Conservation (phyloP, 2,113 vertebrate species). For the Grammomys surdaster region DNA sequence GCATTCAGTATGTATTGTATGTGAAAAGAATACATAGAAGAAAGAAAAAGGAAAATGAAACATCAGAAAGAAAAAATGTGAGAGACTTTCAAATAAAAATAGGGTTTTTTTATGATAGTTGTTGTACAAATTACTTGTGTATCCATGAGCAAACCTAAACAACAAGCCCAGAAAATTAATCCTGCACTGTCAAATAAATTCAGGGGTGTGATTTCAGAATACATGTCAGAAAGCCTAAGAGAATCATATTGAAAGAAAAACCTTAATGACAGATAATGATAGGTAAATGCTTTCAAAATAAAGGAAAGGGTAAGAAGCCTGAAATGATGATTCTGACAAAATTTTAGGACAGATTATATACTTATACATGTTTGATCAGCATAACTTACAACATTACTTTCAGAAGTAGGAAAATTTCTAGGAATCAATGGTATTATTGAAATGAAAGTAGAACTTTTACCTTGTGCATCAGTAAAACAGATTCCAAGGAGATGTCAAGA, state of each 20-base stretch:
- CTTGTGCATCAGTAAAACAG: conserved; percentile 40
- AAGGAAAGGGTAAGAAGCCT: background rate
- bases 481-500: conserved; percentile 11
- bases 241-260: conserved; percentile 62
- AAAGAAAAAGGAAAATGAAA: too few species aligned
- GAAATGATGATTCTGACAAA: conserved; percentile 52
- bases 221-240: conserved; percentile 63
- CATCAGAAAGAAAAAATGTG: background rate
- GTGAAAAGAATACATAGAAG: background rate
- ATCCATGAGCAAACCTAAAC: conserved; percentile 19
- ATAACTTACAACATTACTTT: conserved; percentile 55
- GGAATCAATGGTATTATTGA: conserved; percentile 48
- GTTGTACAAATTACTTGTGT: background rate
- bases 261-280: conserved; percentile 41
- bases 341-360: conserved; percentile 38
- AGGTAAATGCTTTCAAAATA: conserved; percentile 58
- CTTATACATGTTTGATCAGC: conserved; percentile 64
- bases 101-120: background rate
- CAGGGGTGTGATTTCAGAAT: conserved; percentile 65
- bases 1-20: background rate
- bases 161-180: conserved; percentile 45
- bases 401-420: conserved; percentile 1
- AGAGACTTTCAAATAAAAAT: background rate
- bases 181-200: conserved; percentile 44
- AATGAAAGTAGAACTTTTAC: conserved; percentile 37